A percentile compares a stretch with the other conserved stretches of the same genome.
Conservation (phyloP, 2,113 vertebrate species). For the Mustela nigripes region DNA sequence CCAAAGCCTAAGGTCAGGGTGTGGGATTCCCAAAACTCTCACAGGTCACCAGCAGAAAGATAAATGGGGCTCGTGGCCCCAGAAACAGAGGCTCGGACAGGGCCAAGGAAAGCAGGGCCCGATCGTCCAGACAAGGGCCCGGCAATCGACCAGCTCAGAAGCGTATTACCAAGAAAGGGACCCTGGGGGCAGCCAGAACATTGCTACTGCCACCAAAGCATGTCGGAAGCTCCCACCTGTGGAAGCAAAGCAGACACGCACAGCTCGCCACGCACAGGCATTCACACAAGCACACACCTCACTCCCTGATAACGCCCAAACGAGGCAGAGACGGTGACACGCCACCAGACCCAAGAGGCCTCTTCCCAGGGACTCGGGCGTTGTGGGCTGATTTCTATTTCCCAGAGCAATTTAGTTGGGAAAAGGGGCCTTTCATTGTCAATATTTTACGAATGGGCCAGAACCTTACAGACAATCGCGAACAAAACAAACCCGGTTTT, state of each 20-base stretch:
- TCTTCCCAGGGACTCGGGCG: neutral
- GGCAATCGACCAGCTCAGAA: accelerated
- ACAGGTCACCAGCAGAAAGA: neutral
- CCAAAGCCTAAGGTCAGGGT: neutral
- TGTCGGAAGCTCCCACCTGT: neutral
- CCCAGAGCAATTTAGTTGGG: neutral
- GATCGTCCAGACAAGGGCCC: neutral
- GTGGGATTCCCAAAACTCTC: neutral
- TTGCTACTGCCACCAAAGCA: neutral
- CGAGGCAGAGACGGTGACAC: neutral
- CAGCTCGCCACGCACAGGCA: neutral
- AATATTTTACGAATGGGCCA: neutral
- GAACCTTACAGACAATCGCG: neutral
- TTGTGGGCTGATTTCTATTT: neutral
- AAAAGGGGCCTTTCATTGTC: neutral
- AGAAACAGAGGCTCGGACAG: neutral
- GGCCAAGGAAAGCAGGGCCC: neutral
- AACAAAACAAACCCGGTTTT: neutral
- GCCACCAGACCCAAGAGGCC: neutral
- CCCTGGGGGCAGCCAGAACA: neutral
- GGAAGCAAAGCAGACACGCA: neutral
- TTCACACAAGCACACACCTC: neutral
- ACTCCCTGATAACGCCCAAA: neutral
- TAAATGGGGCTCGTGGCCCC: neutral
- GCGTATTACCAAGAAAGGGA: neutral